Percentiles rank a stretch among this genome's conserved stretches.
These are phyloP conservation scores for Plodia interpunctella DNA, from an alignment of 1,140 invertebrate genomes.

Conservation along the genomic window DNA sequence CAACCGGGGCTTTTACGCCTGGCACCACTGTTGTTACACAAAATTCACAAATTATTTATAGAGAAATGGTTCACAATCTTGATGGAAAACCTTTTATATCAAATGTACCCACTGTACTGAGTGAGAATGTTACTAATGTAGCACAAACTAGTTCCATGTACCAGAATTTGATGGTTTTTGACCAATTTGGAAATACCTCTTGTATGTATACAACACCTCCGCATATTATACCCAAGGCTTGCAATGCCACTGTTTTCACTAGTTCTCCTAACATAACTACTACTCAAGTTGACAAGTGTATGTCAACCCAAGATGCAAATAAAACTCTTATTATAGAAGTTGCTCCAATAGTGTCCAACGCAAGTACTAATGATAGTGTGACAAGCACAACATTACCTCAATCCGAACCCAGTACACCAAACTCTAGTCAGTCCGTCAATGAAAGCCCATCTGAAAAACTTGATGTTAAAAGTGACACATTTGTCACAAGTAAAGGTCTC, in stretches of 20 bases:
- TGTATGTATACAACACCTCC: slow-evolving; percentile 62
- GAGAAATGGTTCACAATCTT: slow-evolving; percentile 66
- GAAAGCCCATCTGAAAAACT: slow-evolving; percentile 24
- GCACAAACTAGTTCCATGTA: slow-evolving; percentile 59
- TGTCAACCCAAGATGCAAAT: slow-evolving; percentile 41
- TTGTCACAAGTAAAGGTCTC: slow-evolving; percentile 55
- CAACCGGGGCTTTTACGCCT: slow-evolving; percentile 45
- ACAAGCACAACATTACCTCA: slow-evolving; percentile 13
- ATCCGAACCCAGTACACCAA: slow-evolving; percentile 8
- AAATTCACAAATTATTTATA: slow-evolving; percentile 69
- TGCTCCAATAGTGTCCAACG: slow-evolving; percentile 41
- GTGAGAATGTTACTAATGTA: slow-evolving; percentile 54
- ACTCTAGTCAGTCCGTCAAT: slow-evolving; percentile 20
- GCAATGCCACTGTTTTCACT: slow-evolving; percentile 39
- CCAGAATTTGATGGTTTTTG: slow-evolving; percentile 72
- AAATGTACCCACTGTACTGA: slow-evolving; percentile 48
- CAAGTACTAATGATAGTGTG: slow-evolving; percentile 1
- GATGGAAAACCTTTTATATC: slow-evolving; percentile 66
- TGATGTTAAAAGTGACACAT: slow-evolving; percentile 36
- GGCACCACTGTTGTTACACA: slow-evolving; percentile 63
- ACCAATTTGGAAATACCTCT: slow-evolving; percentile 63
- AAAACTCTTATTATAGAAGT: slow-evolving; percentile 68
- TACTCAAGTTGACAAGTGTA: slow-evolving; percentile 30
- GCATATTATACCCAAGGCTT: slow-evolving; percentile 43
- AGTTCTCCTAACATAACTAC: slow-evolving; percentile 29